A percentile compares a stretch with the other conserved stretches of the same genome.
Evolutionary conservation across 2,797 vertebrate genomes (phyloP).

Genomic region (Poecile montanus): DNA sequence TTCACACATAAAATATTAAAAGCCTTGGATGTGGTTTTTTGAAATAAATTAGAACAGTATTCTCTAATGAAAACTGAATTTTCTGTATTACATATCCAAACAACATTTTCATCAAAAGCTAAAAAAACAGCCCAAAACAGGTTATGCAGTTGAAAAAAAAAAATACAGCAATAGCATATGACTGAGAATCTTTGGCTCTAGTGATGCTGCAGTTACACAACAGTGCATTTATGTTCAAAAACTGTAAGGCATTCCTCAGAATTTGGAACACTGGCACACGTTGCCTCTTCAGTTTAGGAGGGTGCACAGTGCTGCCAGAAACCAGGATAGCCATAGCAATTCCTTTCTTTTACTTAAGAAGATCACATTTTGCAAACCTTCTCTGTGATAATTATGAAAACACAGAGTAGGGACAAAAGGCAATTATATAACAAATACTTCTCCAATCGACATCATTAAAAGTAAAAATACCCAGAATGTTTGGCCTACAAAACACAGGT

Average conservation of each 20-base stretch:
- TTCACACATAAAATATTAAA: constrained; percentile 47
- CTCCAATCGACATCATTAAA: not conserved
- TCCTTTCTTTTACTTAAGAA: not conserved
- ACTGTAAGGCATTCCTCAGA: not conserved
- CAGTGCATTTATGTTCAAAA: not conserved
- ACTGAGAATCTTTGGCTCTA: not conserved
- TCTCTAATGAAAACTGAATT: not conserved
- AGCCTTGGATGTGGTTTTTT: not conserved
- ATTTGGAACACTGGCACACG: accelerated
- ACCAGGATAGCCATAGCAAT: not conserved
- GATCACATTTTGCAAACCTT: not conserved
- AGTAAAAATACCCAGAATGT: not conserved
- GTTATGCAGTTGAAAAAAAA: not conserved
- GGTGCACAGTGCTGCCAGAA: not conserved
- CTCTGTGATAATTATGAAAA: not conserved
- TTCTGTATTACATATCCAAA: not conserved
- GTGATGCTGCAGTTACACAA: constrained; percentile 57
- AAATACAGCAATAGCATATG: not conserved
- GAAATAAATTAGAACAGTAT: not conserved
- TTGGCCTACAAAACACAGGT: accelerated
- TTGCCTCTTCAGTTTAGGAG: not conserved
- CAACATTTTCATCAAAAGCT: not conserved
- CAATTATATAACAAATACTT: not conserved
- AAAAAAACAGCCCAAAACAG: not conserved
- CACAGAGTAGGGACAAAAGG: not conserved